phyloP scores from a whole-genome alignment of 2,113 vertebrate species.

The Sinosuthora webbiana region DNA sequence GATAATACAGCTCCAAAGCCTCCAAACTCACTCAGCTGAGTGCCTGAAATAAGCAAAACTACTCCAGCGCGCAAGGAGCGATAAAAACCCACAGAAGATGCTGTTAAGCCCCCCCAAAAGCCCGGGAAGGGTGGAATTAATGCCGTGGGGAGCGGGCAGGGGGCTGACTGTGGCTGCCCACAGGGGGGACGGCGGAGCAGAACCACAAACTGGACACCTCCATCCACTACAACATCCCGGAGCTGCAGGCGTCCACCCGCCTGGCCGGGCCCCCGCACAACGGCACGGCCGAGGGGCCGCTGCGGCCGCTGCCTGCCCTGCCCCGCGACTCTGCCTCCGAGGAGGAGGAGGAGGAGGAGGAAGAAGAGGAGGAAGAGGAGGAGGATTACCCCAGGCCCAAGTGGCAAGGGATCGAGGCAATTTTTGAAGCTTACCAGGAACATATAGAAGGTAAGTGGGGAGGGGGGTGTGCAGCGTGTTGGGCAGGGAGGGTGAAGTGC shows the following conservation, averaged over 20 bases:
- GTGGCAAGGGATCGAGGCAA: constrained; percentile 96
- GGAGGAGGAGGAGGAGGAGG: constrained; percentile 73
- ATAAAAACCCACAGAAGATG: neutral
- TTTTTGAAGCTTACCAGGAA: constrained; percentile 98
- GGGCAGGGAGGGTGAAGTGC: neutral
- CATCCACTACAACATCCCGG: constrained; percentile 97
- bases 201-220: constrained; percentile 89
- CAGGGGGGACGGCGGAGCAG: constrained; percentile 83
- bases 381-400: constrained; percentile 78
- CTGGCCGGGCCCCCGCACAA: constrained; percentile 79
- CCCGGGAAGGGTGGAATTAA: fast-evolving
- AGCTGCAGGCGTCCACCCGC: constrained; percentile 83
- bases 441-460: constrained; percentile 94
- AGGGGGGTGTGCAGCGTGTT: neutral
- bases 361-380: constrained; percentile 71
- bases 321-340: constrained; percentile 82
- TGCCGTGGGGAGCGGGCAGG: too few species aligned
- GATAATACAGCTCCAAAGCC: neutral
- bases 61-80: fast-evolving
- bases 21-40: neutral
- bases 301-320: constrained; percentile 62
- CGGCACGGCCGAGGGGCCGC: constrained; percentile 80
- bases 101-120: neutral
- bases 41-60: neutral
- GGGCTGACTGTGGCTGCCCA: neutral